These are phyloP conservation scores for Temnothorax nylanderi DNA, from an alignment of 1,140 invertebrate species.

Conservation along the genomic window DNA sequence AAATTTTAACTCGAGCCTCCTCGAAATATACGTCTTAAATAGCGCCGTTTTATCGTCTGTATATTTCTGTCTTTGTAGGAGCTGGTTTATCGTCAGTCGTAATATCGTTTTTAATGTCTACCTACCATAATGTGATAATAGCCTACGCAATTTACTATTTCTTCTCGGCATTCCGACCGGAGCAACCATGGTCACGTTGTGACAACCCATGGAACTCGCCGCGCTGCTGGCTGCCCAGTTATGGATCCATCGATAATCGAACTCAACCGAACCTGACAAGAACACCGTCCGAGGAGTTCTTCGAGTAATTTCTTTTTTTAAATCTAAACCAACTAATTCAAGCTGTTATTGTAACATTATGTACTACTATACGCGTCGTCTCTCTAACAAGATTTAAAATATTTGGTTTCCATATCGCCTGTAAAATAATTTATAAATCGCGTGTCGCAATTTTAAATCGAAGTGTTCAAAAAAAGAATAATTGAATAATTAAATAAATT, in stretches of 20 bases:
- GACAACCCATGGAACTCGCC: slow-evolving; percentile 95
- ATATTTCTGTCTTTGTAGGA: slow-evolving; percentile 84
- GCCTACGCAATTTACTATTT: slow-evolving; percentile 98
- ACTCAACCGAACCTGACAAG: slow-evolving; percentile 88
- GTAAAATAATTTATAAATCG: neutral
- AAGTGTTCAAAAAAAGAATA: neutral
- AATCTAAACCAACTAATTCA: neutral
- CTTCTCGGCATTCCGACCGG: slow-evolving; percentile 94
- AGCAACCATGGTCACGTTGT: slow-evolving; percentile 96
- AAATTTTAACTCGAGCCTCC: neutral
- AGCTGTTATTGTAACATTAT: slow-evolving; percentile 83
- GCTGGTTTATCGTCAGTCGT: slow-evolving; percentile 95
- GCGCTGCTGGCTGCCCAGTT: slow-evolving; percentile 89
- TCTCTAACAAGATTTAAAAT: neutral
- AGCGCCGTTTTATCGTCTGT: neutral
- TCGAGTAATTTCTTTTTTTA: slow-evolving; percentile 89
- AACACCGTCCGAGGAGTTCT: slow-evolving; percentile 94
- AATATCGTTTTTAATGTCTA: slow-evolving; percentile 98
- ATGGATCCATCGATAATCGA: slow-evolving; percentile 82
- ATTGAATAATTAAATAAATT: no score
- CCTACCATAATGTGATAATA: slow-evolving; percentile 98
- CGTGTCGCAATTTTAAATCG: neutral
- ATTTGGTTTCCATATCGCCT: neutral
- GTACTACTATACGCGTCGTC: neutral
- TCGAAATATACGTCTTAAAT: neutral